Percentiles rank a stretch among this genome's conserved stretches.
Conservation (phyloP, 1,140 invertebrate genomes). For the Trachelipus rathkii region DNA sequence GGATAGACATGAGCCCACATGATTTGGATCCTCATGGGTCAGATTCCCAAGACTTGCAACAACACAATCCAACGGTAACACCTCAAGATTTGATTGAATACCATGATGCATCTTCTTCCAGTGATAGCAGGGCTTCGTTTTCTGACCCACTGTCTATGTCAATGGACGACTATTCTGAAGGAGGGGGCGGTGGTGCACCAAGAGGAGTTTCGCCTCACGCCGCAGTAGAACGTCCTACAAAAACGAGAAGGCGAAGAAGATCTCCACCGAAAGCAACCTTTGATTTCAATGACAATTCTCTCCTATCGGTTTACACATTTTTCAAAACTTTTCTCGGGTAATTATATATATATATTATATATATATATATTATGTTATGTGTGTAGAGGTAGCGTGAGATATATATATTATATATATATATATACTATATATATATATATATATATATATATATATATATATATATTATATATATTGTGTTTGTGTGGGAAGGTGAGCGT, state of each 20-base stretch:
- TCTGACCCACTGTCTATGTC: background rate
- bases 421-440: conserved; percentile 15
- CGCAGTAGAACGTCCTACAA: background rate
- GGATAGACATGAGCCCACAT: background rate
- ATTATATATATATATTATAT: background rate
- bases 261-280: conserved; percentile 22
- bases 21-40: background rate
- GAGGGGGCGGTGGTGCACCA: background rate
- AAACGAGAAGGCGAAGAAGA: background rate
- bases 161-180: background rate
- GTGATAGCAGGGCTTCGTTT: background rate
- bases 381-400: too few species aligned
- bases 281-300: conserved; percentile 29
- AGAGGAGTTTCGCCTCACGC: background rate
- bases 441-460: conserved; percentile 14
- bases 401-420: conserved; percentile 1
- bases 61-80: background rate
- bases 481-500: too few species aligned
- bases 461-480: too few species aligned
- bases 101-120: background rate
- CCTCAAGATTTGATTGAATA: background rate
- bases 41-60: background rate
- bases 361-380: background rate
- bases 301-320: conserved; percentile 26
- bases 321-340: conserved; percentile 30